A percentile compares a stretch with the other conserved stretches of the same genome.
phyloP scores from a whole-genome alignment of 2,797 vertebrate species.

The Lacerta bilineata region DNA sequence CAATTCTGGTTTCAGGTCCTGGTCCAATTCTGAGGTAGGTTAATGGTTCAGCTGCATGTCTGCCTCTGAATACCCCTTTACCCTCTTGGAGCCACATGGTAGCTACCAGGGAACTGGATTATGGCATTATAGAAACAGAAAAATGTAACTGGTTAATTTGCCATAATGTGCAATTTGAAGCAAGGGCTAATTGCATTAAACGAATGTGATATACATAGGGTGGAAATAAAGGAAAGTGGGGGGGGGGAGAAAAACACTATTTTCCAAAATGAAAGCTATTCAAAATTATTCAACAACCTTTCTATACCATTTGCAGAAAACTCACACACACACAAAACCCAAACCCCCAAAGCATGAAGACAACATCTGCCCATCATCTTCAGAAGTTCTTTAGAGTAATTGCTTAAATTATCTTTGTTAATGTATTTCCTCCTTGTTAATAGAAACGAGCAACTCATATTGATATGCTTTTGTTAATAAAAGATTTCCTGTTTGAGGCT shows the following conservation, averaged over 20 bases:
- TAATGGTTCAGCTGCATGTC: no score
- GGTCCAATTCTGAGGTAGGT: not conserved
- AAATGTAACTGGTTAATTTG: not conserved
- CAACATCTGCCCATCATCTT: not conserved
- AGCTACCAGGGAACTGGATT: not conserved
- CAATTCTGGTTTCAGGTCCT: not conserved
- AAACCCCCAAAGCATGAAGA: not conserved
- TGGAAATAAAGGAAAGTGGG: not conserved
- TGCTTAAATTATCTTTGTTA: not conserved
- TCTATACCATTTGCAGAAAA: not conserved
- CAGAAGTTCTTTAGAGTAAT: not conserved
- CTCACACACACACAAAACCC: not conserved
- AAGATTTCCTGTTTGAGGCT: constrained; percentile 60
- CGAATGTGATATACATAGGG: not conserved
- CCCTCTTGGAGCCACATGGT: not conserved
- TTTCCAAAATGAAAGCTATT: not conserved
- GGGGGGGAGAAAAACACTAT: no score
- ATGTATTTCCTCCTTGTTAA: not conserved
- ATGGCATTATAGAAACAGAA: not conserved
- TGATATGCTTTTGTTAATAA: constrained; percentile 50
- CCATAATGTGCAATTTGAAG: not conserved
- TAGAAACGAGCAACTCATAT: not conserved
- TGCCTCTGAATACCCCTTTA: not conserved
- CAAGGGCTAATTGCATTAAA: not conserved
- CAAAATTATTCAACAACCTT: not conserved